These are phyloP conservation scores for Malacoraja senta DNA, from an alignment of 2,797 vertebrate genomes.

Conservation along the genomic window DNA sequence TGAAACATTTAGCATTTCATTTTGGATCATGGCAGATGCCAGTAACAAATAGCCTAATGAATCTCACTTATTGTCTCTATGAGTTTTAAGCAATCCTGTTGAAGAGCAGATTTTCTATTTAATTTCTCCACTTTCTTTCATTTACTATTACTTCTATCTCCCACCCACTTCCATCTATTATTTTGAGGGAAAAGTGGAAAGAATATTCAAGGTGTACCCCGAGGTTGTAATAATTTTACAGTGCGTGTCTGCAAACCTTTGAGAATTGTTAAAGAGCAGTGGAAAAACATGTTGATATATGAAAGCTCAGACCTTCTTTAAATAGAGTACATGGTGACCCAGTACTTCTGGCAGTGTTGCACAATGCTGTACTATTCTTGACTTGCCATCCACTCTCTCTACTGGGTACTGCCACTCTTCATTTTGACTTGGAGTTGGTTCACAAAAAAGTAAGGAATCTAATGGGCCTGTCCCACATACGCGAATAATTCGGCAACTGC, in stretches of 20 bases:
- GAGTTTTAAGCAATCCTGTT: conserved; percentile 63
- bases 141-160: conserved; percentile 25
- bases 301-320: background rate
- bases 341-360: background rate
- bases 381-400: background rate
- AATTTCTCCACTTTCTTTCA: conserved; percentile 36
- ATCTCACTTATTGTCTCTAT: conserved; percentile 92
- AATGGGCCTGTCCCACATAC: no score
- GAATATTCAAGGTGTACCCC: conserved; percentile 12
- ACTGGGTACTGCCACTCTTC: background rate
- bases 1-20: conserved; percentile 99
- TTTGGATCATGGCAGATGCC: conserved; percentile 92
- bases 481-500: no score
- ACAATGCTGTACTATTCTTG: background rate
- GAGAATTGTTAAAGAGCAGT: conserved; percentile 29
- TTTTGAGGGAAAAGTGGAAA: conserved; percentile 28
- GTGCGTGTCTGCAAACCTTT: conserved; percentile 5
- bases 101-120: conserved; percentile 26
- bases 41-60: conserved; percentile 98
- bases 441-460: background rate
- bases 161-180: conserved; percentile 36
- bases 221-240: conserved; percentile 21
- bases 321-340: background rate
- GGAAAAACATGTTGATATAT: conserved; percentile 32
- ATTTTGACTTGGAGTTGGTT: background rate